Evolutionary conservation across 1,140 invertebrate genomes (phyloP).

Genomic region (Hirudo medicinalis): DNA sequence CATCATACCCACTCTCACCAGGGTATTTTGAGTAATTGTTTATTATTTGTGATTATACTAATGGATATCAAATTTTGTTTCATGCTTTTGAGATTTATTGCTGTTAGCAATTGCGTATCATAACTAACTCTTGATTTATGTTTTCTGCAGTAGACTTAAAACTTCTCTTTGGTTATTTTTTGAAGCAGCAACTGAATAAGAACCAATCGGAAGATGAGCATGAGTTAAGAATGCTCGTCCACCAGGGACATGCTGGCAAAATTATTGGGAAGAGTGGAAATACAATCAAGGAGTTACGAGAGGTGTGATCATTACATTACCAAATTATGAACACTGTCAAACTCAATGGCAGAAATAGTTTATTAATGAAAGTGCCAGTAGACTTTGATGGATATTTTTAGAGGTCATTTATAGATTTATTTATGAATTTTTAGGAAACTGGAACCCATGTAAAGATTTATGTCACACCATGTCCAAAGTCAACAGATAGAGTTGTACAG

Average conservation of each 20-base stretch:
- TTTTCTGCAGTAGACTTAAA: conserved; percentile 4
- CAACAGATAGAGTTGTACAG: conserved; percentile 84
- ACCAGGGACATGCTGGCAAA: conserved; percentile 93
- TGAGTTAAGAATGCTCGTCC: conserved; percentile 70
- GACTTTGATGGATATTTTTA: no score
- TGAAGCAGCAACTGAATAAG: conserved; percentile 11
- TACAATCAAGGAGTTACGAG: conserved; percentile 94
- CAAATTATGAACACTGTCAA: no score
- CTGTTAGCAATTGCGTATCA: neutral
- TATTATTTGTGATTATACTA: no score
- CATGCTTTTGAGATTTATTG: no score
- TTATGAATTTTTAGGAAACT: conserved; percentile 58
- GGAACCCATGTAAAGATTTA: conserved; percentile 90
- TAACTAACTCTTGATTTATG: neutral
- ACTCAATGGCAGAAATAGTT: no score
- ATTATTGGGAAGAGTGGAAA: conserved; percentile 89
- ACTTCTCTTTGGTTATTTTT: neutral
- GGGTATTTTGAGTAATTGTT: neutral
- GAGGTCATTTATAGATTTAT: neutral
- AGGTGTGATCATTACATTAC: conserved; percentile 52
- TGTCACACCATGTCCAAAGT: conserved; percentile 81
- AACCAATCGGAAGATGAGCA: conserved; percentile 2
- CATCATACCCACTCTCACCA: conserved; percentile 12
- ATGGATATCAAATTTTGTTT: no score
- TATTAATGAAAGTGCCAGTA: no score